Base-by-base conservation (phyloP, 2,113 vertebrate species). In the Larimichthys crocea region DNA sequence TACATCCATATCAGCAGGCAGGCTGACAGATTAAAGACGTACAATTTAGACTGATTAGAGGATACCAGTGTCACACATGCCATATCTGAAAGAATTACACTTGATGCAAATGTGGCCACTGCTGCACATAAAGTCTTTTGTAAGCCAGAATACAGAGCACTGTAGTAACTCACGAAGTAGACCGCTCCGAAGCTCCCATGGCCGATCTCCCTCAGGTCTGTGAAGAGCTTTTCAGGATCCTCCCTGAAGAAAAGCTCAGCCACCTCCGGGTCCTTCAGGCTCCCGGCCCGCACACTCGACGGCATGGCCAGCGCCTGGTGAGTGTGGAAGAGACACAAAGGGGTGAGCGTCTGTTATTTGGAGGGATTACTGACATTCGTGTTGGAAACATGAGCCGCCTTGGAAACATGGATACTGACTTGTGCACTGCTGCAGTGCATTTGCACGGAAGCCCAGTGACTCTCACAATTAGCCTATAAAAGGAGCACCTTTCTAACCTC, bases 181-280 rank as follows among this genome's bases (percentile, higher is more conserved):
- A 98, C 97, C 0, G 97, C 97, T 78, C 97, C 97, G 26, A 98
- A 98, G 91, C 97, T 98, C 83, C 97, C 97, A 94, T 98, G 97
- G 73, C 97, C 97, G 22, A 98, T 98, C 92, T 98, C 97, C 49
- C 96, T 94, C 69, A 98, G 96, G 91, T 98, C 97, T 55, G 96
- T 96, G 91, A 98, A 98, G 81, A 98, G 95, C 83, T 98, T 97
- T 91, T 97, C 97, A 0, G 97, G 97, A 86, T 98, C 96, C 75
- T 98, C 97, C 88, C 96, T 97, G 93, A 93, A 97, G 94, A 98
- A 98, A 63, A 98, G 95, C 88, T 98, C 97, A 61, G 97, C 96
- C 91, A 97, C 96, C 94, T 98, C 97, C 40, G 97, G 97, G 93
- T 98, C 97, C 95, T 97, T 97, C 94, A 98, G 94, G 94, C 95